phyloP scores from a whole-genome alignment of 2,113 vertebrate genomes.

The Anas platyrhynchos region DNA sequence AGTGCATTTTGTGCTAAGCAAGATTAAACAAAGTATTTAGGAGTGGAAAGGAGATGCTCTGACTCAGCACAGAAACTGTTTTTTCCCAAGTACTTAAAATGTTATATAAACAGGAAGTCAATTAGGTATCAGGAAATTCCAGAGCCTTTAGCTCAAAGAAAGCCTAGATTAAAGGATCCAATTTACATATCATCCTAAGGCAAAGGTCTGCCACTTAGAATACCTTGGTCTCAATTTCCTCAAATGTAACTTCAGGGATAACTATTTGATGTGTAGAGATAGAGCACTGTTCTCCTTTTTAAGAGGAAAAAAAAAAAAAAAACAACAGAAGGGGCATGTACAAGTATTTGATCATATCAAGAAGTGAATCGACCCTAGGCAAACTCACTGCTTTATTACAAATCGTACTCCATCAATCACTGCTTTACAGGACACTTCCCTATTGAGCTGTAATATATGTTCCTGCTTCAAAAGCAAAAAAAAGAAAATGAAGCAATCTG shows the following conservation, averaged over 20 bases:
- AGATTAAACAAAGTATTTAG: neutral
- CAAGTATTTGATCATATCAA: neutral
- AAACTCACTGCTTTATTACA: neutral
- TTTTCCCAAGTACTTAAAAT: slow-evolving; percentile 62
- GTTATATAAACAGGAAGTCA: slow-evolving; percentile 70
- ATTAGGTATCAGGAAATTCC: slow-evolving; percentile 73
- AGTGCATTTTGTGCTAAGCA: neutral
- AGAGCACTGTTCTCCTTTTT: neutral
- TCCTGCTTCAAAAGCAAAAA: neutral
- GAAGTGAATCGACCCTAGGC: slow-evolving; percentile 5
- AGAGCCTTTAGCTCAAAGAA: slow-evolving; percentile 59
- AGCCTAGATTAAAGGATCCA: slow-evolving; percentile 42
- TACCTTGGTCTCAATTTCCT: slow-evolving; percentile 29
- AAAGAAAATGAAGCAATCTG: neutral
- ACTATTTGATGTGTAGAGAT: neutral
- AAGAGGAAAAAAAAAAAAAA: neutral
- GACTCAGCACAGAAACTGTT: slow-evolving; percentile 68
- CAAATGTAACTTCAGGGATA: neutral
- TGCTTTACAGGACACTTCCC: neutral
- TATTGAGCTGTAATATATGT: neutral
- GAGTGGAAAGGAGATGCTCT: slow-evolving; percentile 49
- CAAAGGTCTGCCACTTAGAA: slow-evolving; percentile 43
- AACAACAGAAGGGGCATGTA: neutral
- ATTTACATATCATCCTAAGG: slow-evolving; percentile 50
- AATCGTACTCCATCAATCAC: neutral